Evolutionary conservation across 2,888 invertebrate genomes (phyloP), one percentile per base, ranked within the genome.

Genomic region (Volucella bombylans): DNA sequence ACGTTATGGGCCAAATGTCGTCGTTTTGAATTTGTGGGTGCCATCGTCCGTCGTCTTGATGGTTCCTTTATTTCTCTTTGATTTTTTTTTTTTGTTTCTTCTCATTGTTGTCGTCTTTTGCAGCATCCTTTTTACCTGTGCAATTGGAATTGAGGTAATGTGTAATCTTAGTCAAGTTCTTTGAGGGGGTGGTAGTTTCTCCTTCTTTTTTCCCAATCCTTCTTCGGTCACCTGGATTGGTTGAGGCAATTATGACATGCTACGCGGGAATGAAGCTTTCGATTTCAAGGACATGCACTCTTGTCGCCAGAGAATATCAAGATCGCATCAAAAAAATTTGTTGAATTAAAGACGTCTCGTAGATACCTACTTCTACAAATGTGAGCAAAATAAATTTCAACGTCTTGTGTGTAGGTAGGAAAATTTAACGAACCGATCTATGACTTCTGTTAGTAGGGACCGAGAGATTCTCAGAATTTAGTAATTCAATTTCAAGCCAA

Each of bases 1-100:
- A 80, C 65, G 80, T 80, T 85, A 85, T 76, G 80, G 71, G 68
- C 74, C 57, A 64, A 80, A 50, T 73, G 49, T 61, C 62, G 69
- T 49, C 49, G 54, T 47, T 59, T 31, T 31, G 31, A 74, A 59
- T 18, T 76, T 74, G 74, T 71, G 57, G 78, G 78, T 73, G 57
- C 72, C 43, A 43, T 64, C 47, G 52, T 41, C 18, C 50, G 64
- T 67, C 49, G 77, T 71, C 41, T 77, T 72, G 65, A 59, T 61
- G 71, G 49, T 47, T 50, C 14, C n/a, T 15, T 43, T 4, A 23
- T 69, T 39, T 39, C 54, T 71, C 69, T 47, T 14, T 52, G 31
- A 31, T 31, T 31, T 31, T 31, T 31, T 6, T 18, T 49, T 64
- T 14, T 23, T 31, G 4, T 31, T 31, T 6, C 31, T 31, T 4